Conservation (phyloP, 1,140 invertebrate genomes). For the Acyrthosiphon pisum region DNA sequence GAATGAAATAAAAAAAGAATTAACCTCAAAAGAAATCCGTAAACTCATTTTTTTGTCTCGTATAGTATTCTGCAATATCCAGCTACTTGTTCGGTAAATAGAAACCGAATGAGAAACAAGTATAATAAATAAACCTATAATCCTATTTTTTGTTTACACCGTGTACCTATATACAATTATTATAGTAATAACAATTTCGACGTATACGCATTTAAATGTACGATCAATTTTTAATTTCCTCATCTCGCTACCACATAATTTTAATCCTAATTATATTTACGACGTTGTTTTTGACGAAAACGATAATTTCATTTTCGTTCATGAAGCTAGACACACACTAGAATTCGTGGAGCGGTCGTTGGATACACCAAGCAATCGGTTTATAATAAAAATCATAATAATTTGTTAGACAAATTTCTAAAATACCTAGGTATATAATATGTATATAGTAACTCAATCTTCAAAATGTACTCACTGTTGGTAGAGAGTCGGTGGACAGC, state of each 20-base stretch:
- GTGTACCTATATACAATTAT: neutral
- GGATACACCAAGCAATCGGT: neutral
- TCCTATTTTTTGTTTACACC: neutral
- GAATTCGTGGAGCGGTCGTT: neutral
- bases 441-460: neutral
- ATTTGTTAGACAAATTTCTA: neutral
- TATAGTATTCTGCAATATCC: neutral
- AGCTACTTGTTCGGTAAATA: neutral
- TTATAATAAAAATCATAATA: neutral
- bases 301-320: neutral
- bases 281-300: neutral
- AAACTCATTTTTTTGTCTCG: neutral
- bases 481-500: slow-evolving; percentile 46
- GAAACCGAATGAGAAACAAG: neutral
- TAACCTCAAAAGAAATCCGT: neutral
- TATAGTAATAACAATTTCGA: neutral
- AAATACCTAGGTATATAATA: neutral
- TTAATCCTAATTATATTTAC: neutral
- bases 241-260: neutral
- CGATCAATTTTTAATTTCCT: neutral
- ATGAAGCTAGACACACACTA: neutral
- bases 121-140: slow-evolving; percentile 15
- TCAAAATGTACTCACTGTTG: slow-evolving; percentile 32
- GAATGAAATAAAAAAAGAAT: neutral
- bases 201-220: neutral